Conservation (phyloP, 2,888 invertebrate species). For the Drosophila merina region DNA sequence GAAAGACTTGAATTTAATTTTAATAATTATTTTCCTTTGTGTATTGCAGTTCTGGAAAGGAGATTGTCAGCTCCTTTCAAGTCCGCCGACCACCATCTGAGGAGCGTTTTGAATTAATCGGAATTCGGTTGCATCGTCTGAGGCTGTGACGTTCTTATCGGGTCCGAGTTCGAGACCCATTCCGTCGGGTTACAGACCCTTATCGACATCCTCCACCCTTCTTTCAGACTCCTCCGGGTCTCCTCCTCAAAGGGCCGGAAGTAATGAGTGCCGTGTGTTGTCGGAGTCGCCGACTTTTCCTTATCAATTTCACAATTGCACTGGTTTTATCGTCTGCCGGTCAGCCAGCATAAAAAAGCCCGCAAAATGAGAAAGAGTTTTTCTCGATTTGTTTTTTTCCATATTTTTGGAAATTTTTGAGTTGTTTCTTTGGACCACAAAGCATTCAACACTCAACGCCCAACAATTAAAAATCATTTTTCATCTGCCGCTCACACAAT, state of each 20-base stretch:
- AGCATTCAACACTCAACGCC: slow-evolving; percentile 48
- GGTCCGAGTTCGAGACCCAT: background rate
- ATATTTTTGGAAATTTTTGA: background rate
- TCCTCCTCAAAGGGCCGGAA: slow-evolving; percentile 47
- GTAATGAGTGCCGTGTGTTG: slow-evolving; percentile 53
- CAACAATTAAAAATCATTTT: slow-evolving; percentile 79
- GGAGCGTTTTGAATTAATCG: slow-evolving; percentile 26
- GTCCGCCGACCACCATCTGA: slow-evolving; percentile 17
- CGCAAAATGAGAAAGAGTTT: slow-evolving; percentile 12
- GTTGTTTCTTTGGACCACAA: slow-evolving; percentile 38
- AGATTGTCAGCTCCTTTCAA: slow-evolving; percentile 32
- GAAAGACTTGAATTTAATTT: background rate
- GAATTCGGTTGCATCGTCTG: slow-evolving; percentile 43
- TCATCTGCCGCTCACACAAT: slow-evolving; percentile 53
- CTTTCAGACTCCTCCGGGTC: background rate
- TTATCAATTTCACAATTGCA: slow-evolving; percentile 64
- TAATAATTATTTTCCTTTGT: background rate
- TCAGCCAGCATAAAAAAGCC: slow-evolving; percentile 50
- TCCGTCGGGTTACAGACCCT: slow-evolving; percentile 15
- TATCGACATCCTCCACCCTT: slow-evolving; percentile 30
- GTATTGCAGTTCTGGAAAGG: slow-evolving; percentile 3
- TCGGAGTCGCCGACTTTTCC: slow-evolving; percentile 18
- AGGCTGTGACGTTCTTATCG: slow-evolving; percentile 30
- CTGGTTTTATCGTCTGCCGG: slow-evolving; percentile 47
- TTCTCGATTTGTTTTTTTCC: slow-evolving; percentile 10